Base-by-base conservation (phyloP, 2,113 vertebrate species). In the Grus americana region DNA sequence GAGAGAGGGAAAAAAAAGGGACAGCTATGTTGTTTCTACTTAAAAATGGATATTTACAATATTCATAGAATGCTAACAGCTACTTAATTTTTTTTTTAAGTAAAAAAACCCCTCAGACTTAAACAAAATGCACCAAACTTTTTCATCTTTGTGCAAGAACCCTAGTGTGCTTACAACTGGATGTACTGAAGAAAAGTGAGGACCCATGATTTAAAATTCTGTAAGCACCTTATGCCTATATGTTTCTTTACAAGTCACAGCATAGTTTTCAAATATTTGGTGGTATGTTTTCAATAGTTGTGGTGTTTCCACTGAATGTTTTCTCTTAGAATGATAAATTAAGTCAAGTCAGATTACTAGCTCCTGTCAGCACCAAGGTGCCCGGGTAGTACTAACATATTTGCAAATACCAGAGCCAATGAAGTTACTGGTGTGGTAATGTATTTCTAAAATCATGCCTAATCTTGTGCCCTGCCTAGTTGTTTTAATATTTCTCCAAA, bases 91-190 rank as follows among this genome's bases (percentile, higher is more conserved):
- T 57, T 24, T 26, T 52, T 52, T 52, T 44, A 24, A 78, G 7
- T 2, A 6, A 5, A 26, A 2, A 81, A 2, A 54, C 26, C 26
- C 0, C 11, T 3, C 6, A 57, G 29, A 38, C 9, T 49, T 59
- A 59, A 55, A 47, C 2, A 36, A 54, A 78, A 42, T 20, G 1
- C 2, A 5, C 4, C 3, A 50, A 10, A 11, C 2, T 14, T n/a
- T 9, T 59, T 79, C 9, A 6, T 55, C 61, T 74, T 81, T 10
- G 21, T 34, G 13, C 3, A 65, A 61, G 32, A 81, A 23, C 9
- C 4, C 8, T n/a, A 12, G 2, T 26, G 20, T 52, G 4, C 22
- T 36, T 67, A 38, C 12, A 54, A 5, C 4, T 34, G 3, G 2
- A n/a, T 11, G 3, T 12, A 14, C 11, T 46, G 52, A 67, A 81